A percentile compares a stretch with the other conserved stretches of the same genome.
phyloP scores from a whole-genome alignment of 2,113 vertebrate genomes.

The Rallus limicola region DNA sequence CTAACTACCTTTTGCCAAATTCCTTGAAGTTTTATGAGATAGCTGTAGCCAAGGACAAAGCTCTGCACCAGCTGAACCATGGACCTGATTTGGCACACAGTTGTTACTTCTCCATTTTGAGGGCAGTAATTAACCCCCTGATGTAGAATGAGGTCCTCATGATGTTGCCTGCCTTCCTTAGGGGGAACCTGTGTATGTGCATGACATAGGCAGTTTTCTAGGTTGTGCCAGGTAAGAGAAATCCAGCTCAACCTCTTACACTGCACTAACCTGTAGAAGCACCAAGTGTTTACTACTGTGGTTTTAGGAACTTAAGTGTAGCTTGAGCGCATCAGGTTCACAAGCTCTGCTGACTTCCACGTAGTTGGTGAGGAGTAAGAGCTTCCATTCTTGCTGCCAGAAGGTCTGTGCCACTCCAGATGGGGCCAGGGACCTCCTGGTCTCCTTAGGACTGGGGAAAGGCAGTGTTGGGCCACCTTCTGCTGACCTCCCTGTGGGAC shows the following conservation, averaged over 20 bases:
- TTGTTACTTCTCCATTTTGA: accelerated
- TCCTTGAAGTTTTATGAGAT: neutral
- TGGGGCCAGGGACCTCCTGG: neutral
- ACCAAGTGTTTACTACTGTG: neutral
- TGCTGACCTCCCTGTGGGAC: neutral
- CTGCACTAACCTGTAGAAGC: neutral
- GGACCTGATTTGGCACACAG: neutral
- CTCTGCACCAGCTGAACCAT: neutral
- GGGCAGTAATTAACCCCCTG: neutral
- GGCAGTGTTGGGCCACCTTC: neutral
- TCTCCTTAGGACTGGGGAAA: neutral
- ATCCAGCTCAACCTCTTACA: neutral
- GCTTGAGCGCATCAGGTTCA: neutral
- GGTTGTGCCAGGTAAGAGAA: accelerated
- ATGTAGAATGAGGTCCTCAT: accelerated
- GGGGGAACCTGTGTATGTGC: neutral
- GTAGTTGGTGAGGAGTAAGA: neutral
- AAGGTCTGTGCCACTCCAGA: neutral
- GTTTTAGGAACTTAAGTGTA: neutral
- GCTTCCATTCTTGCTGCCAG: neutral
- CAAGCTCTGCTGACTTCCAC: neutral
- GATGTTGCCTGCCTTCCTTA: neutral
- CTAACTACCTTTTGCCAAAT: neutral
- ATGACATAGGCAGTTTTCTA: neutral
- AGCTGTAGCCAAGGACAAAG: neutral